These are phyloP conservation scores for Drosophila grimshawi DNA, from an alignment of 1,140 invertebrate species.

Conservation along the genomic window DNA sequence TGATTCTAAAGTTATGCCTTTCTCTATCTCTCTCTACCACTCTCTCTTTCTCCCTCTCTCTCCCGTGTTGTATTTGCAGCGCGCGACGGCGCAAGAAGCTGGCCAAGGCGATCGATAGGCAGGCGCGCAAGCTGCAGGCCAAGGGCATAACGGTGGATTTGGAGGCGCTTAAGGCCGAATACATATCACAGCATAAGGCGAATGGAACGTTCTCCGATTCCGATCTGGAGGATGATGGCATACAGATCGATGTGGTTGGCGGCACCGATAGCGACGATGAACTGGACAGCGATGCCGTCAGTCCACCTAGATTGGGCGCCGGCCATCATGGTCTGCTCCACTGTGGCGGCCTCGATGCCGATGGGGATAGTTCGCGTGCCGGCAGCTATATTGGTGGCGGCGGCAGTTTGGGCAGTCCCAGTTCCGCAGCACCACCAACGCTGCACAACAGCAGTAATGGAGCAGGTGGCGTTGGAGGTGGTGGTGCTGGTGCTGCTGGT, in stretches of 20 bases:
- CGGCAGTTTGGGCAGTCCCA: conserved; percentile 84
- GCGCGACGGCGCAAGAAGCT: conserved; percentile 96
- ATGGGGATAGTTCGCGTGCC: conserved; percentile 84
- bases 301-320: conserved; percentile 81
- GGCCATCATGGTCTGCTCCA: conserved; percentile 85
- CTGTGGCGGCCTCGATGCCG: conserved; percentile 87
- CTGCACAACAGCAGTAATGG: conserved; percentile 52
- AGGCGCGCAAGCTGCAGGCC: conserved; percentile 94
- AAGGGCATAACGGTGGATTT: conserved; percentile 95
- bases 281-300: conserved; percentile 85
- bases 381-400: conserved; percentile 85
- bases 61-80: conserved; percentile 74
- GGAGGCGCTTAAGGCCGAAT: conserved; percentile 93
- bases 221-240: conserved; percentile 89
- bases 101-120: conserved; percentile 95
- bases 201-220: conserved; percentile 88
- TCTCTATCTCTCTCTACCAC: not conserved
- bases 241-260: conserved; percentile 90
- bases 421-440: conserved; percentile 45
- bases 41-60: too few species aligned
- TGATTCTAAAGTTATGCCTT: not conserved
- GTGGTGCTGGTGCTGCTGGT: conserved; percentile 31
- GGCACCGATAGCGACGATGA: conserved; percentile 88
- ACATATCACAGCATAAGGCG: conserved; percentile 88
- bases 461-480: conserved; percentile 27